Evolutionary conservation across 2,888 invertebrate genomes (phyloP), one percentile per base, ranked within the genome.

Genomic region (Siphlonurus alternatus): DNA sequence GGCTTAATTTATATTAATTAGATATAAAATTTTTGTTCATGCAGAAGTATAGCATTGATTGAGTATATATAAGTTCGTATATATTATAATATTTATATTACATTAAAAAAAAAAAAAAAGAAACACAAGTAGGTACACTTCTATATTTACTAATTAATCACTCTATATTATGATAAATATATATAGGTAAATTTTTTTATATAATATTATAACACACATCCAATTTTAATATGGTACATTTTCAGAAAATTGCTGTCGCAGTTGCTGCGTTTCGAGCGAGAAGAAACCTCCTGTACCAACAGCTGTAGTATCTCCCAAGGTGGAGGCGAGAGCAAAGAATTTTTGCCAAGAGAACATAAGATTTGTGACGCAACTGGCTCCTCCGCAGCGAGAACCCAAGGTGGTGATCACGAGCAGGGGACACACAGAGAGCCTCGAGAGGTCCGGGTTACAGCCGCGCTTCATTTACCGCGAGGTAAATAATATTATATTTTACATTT

Each of bases 381-480:
- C 83, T 0, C 82, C 76, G 68, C 78, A 79, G 25, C 80, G 81
- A 0, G 80, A 80, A 66, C 82, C 80, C 20, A 77, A 76, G 66
- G 76, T 77, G 64, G 83, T 85, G 1, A 84, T 88, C 67, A 84
- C 84, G 1, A 79, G 81, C 38, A 76, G 77, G 23, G 88, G 89
- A 0, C 82, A 82, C 62, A 78, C 77, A 10, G 81, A 83, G 71
- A 79, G 80, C 69, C 76, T 87, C 51, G 76, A 80, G 65, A 79
- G 80, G 22, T 83, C 85, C 0, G 87, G 87, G 1, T 78, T 88
- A 68, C 79, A 84, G 66, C 88, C 87, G 0, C 78, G 83, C 68
- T 85, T 81, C 69, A 80, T 85, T 25, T 77, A 82, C 61, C 78
- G 81, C 53, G 79, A 82, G 66, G 83, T 83, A 77, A 79, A 61